phyloP scores from a whole-genome alignment of 2,888 invertebrate genomes.

The Brachyptera risi region DNA sequence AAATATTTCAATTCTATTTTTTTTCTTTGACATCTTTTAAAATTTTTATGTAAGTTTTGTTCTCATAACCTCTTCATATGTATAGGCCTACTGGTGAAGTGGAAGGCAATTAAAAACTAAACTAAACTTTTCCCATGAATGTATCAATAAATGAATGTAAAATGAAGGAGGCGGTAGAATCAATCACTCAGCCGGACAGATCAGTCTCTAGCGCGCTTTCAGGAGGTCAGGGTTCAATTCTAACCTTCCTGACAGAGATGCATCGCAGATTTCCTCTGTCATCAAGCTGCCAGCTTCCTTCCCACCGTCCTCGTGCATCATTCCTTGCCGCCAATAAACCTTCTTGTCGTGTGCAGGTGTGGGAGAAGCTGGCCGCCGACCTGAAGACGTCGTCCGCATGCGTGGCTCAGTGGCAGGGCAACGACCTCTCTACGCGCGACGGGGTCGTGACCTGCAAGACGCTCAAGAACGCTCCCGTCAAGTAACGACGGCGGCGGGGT shows the following conservation, averaged over 20 bases:
- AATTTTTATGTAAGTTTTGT: too few species aligned
- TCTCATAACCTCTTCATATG: too few species aligned
- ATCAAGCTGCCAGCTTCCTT: background rate
- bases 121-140: too few species aligned
- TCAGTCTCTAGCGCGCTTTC: background rate
- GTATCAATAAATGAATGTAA: slow-evolving; percentile 56
- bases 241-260: too few species aligned
- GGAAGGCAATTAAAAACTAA: too few species aligned
- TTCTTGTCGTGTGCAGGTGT: slow-evolving; percentile 23
- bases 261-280: background rate
- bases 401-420: slow-evolving; percentile 82
- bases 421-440: slow-evolving; percentile 64
- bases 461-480: slow-evolving; percentile 78
- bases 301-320: background rate
- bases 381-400: slow-evolving; percentile 51
- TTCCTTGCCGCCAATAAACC: background rate
- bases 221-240: too few species aligned
- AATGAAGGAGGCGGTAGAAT: slow-evolving; percentile 63
- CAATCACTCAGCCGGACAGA: too few species aligned
- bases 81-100: too few species aligned
- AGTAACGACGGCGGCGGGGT: too few species aligned
- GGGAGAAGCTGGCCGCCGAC: slow-evolving; percentile 40
- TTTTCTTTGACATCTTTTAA: too few species aligned
- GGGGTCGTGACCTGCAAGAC: slow-evolving; percentile 69
- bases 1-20: too few species aligned